Conservation (phyloP, 2,797 vertebrate genomes). For the Sorex maritimensis region DNA sequence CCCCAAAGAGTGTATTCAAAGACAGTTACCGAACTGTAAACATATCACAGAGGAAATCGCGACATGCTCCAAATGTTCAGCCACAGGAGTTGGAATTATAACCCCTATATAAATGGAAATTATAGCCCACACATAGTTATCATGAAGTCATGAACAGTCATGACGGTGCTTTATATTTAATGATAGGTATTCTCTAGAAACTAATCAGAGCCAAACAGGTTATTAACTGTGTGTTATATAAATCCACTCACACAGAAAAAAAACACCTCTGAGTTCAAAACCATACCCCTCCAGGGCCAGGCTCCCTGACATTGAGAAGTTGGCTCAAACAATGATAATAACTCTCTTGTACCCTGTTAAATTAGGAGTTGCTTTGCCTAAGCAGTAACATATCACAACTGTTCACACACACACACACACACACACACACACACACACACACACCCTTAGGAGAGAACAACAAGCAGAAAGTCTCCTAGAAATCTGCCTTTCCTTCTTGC, state of each 20-base stretch:
- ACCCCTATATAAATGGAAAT: background rate
- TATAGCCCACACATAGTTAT: background rate
- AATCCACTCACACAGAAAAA: background rate
- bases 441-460: no score
- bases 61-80: background rate
- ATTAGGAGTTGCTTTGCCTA: no score
- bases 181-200: background rate
- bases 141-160: conserved; percentile 31
- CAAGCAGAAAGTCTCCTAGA: no score
- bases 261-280: background rate
- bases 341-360: no score
- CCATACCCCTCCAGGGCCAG: no score
- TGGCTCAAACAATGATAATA: no score
- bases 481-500: no score
- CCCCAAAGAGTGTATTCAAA: background rate
- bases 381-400: no score
- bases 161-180: background rate
- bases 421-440: no score
- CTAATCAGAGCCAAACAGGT: background rate
- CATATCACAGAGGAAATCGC: conserved; percentile 2
- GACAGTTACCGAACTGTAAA: background rate
- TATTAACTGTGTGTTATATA: background rate
- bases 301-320: no score
- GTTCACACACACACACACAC: no score
- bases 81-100: background rate